phyloP scores from a whole-genome alignment of 2,113 vertebrate species.

The Dicaeum eximium region DNA sequence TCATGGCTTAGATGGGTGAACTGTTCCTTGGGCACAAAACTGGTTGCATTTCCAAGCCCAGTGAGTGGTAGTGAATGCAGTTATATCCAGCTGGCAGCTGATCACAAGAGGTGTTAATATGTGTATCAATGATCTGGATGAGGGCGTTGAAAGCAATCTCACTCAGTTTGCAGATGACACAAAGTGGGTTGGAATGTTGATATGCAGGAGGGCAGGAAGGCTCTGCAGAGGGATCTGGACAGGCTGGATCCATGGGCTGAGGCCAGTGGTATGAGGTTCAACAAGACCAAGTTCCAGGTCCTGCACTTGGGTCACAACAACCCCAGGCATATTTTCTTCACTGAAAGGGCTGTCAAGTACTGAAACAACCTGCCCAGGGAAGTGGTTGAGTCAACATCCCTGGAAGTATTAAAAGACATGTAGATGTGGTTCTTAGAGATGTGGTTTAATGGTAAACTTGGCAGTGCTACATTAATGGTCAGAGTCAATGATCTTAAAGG shows the following conservation, averaged over 20 bases:
- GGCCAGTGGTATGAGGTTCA: rapidly evolving
- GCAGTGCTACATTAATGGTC: neutral
- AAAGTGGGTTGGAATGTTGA: neutral
- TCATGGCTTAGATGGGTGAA: neutral
- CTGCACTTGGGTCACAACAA: neutral
- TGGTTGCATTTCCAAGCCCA: neutral
- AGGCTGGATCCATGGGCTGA: neutral
- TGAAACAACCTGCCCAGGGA: neutral
- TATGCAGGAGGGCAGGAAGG: neutral
- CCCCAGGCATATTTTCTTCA: neutral
- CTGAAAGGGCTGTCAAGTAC: neutral
- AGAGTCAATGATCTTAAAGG: neutral
- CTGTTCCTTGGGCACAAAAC: neutral
- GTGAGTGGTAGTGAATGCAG: neutral
- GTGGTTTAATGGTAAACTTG: neutral
- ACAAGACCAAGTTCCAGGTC: neutral
- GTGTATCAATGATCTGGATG: neutral
- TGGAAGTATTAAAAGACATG: neutral
- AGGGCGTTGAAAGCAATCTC: neutral
- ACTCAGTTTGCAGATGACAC: neutral
- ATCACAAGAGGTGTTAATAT: neutral
- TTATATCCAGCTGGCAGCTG: neutral
- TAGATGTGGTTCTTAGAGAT: neutral
- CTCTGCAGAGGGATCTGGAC: neutral
- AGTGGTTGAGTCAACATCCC: neutral